Base-by-base conservation (phyloP, 1,140 invertebrate species). In the Platyscapa corneri region DNA sequence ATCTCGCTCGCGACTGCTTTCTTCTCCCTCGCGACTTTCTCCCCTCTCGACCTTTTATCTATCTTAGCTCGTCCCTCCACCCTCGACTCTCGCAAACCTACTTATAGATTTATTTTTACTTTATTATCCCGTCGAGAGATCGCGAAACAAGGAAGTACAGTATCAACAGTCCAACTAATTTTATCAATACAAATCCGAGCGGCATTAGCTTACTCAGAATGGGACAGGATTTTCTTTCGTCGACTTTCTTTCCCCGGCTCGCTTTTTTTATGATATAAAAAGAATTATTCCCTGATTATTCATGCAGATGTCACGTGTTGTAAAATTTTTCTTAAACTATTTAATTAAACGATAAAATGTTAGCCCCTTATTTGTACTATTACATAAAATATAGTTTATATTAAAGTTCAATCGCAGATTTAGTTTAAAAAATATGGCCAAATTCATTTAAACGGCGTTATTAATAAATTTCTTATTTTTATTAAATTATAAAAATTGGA, bases 1-100 rank as follows among this genome's bases (percentile, higher is more conserved):
- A 90, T 90, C 89, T 89, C 87, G 86, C 67, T 82, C 20, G 78
- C 34, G 20, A 60, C 1, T 23, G 60, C 16, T 6, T 67, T 32
- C 18, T 16, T 0, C 8, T 30, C n/a, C 8, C 78, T 37, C 12
- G 42, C 32, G 12, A 16, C 23, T 3, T 18, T 10, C 34, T 64
- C 34, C 23, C 77, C 3, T 14, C 77, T 16, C 77, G 30, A 18
- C 37, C 56, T 16, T 79, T 65, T 64, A 37, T 79, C 56, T 65
- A 27, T 37, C 34, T 56, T 27, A 34, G 6, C 42, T 46, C 46
- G 34, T 6, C 27, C 87, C 82, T 20, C n/a, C 16, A n/a, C 74
- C 64, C 74, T 64, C 82, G 77, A 64, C 60, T 46, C 23, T 77
- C 30, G 1, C 6, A 20, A 23, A 53, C 76, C 30, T 32, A 0